phyloP scores from a whole-genome alignment of 2,113 vertebrate species.

The Coptodon bakossiorum region DNA sequence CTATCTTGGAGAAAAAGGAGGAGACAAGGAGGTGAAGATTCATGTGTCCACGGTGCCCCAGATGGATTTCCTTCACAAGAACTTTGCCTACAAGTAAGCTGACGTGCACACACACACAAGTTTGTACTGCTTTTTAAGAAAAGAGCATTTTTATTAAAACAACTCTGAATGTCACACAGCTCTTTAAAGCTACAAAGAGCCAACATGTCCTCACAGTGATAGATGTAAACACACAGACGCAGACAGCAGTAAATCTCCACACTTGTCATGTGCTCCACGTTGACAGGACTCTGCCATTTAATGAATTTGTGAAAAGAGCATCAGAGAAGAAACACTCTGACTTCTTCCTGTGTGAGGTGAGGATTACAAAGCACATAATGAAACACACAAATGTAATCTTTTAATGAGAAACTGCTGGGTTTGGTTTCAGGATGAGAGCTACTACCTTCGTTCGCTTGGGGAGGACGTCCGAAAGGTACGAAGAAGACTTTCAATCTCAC shows the following conservation, averaged over 20 bases:
- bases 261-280: not conserved
- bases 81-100: constrained; percentile 89
- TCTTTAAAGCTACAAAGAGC: not conserved
- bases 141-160: not conserved
- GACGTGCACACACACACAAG: not conserved
- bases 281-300: constrained; percentile 87
- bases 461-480: constrained; percentile 87
- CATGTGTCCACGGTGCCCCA: constrained; percentile 82
- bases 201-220: not conserved
- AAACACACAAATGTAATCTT: not conserved
- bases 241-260: accelerated
- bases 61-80: constrained; percentile 96
- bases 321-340: constrained; percentile 82
- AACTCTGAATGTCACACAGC: not conserved
- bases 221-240: not conserved
- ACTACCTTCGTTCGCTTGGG: constrained; percentile 92
- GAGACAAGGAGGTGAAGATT: constrained; percentile 81
- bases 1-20: constrained; percentile 76
- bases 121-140: not conserved
- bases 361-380: not conserved
- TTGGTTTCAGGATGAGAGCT: constrained; percentile 83
- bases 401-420: not conserved
- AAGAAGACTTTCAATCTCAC: not conserved
- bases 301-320: constrained; percentile 82
- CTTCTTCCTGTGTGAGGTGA: constrained; percentile 89